phyloP scores from a whole-genome alignment of 2,113 vertebrate species.

The Laterallus jamaicensis region DNA sequence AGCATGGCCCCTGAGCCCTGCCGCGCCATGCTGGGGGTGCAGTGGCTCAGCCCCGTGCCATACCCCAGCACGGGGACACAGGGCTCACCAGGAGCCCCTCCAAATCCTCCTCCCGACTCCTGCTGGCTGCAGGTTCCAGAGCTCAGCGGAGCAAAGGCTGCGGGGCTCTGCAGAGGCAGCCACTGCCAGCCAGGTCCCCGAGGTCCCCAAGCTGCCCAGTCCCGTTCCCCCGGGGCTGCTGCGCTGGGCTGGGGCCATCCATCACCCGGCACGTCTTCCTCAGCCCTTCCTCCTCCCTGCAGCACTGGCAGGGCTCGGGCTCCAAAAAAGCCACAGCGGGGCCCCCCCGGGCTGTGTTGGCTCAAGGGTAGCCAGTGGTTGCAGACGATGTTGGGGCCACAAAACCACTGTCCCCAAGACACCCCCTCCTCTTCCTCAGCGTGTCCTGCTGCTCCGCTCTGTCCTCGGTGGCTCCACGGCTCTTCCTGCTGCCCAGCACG shows the following conservation, averaged over 20 bases:
- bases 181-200: not conserved
- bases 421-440: not conserved
- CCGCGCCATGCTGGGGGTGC: conserved; percentile 65
- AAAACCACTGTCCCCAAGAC: not conserved
- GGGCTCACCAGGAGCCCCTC: not conserved
- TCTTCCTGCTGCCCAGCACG: not conserved
- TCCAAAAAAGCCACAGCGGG: not conserved
- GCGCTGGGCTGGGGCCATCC: not conserved
- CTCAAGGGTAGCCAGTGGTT: not conserved
- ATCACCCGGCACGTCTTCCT: not conserved
- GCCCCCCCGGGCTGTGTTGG: not conserved
- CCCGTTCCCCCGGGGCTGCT: not conserved
- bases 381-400: not conserved
- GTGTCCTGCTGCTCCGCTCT: not conserved
- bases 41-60: not conserved
- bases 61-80: accelerated
- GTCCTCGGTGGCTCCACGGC: not conserved
- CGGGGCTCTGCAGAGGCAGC: not conserved
- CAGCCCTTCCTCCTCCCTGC: not conserved
- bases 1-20: conserved; percentile 70
- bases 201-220: not conserved
- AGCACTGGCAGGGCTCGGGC: not conserved
- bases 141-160: not conserved
- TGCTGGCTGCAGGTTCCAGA: not conserved
- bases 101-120: accelerated